Evolutionary conservation across 2,113 vertebrate species (phyloP).

Genomic region (Odocoileus virginianus): DNA sequence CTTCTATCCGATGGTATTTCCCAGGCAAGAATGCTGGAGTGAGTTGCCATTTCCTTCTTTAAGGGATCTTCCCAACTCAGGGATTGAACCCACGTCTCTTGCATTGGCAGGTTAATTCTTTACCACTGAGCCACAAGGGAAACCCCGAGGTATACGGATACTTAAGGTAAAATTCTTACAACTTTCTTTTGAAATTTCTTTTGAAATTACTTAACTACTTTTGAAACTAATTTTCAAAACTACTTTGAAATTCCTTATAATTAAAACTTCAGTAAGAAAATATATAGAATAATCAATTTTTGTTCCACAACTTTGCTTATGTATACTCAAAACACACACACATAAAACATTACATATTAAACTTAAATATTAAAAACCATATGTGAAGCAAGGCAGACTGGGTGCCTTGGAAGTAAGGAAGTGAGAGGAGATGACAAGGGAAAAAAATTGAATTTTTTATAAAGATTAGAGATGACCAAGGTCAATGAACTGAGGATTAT

Average conservation of each 20-base stretch:
- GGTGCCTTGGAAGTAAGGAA: not conserved
- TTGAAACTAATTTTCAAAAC: not conserved
- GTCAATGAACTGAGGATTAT: not conserved
- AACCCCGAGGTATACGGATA: not conserved
- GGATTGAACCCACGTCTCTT: not conserved
- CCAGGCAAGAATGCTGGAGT: not conserved
- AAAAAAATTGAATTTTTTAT: not conserved
- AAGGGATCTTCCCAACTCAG: not conserved
- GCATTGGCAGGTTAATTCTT: not conserved
- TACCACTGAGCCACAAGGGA: not conserved
- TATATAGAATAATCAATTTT: not conserved
- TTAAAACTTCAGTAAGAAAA: not conserved
- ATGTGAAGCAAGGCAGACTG: not conserved
- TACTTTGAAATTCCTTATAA: not conserved
- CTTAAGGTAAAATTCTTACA: not conserved
- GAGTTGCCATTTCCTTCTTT: not conserved
- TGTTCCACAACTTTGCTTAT: not conserved
- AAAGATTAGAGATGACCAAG: not conserved
- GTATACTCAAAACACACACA: not conserved
- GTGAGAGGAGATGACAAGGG: accelerated
- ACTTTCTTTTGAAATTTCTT: not conserved
- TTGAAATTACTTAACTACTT: not conserved
- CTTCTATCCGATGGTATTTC: not conserved
- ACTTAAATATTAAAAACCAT: not conserved
- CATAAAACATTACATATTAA: no score